A percentile compares a stretch with the other conserved stretches of the same genome.
Conservation (phyloP, 1,140 invertebrate species). For the Aphidius ervi region DNA sequence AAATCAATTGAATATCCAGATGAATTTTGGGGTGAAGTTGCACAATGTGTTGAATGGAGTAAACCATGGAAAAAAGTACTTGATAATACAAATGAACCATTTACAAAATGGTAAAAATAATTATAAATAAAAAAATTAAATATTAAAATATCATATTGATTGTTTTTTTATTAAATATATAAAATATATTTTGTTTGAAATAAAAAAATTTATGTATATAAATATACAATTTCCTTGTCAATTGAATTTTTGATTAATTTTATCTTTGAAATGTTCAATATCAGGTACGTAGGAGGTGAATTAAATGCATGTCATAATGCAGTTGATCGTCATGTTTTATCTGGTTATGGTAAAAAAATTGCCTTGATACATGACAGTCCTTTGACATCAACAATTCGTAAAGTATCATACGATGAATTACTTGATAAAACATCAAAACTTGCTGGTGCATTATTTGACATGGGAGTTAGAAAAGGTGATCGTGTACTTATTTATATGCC, state of each 20-base stretch:
- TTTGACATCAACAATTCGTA: slow-evolving; percentile 67
- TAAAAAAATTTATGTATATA: background rate
- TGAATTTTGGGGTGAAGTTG: slow-evolving; percentile 82
- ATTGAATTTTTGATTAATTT: background rate
- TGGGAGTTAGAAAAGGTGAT: slow-evolving; percentile 75
- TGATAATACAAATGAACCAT: slow-evolving; percentile 77
- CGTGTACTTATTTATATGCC: slow-evolving; percentile 89
- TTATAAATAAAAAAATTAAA: background rate
- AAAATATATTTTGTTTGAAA: background rate
- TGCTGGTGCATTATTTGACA: slow-evolving; percentile 68
- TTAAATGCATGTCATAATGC: slow-evolving; percentile 92
- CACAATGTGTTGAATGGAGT: slow-evolving; percentile 70
- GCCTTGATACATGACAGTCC: slow-evolving; percentile 90
- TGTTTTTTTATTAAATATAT: too few species aligned
- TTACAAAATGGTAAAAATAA: slow-evolving; percentile 77
- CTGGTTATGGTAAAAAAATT: slow-evolving; percentile 70
- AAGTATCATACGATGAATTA: slow-evolving; percentile 78
- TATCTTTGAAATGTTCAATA: slow-evolving; percentile 6
- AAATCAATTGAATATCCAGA: slow-evolving; percentile 74
- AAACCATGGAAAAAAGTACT: slow-evolving; percentile 80
- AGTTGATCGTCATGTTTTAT: slow-evolving; percentile 81
- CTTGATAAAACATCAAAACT: slow-evolving; percentile 71
- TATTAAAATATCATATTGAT: background rate
- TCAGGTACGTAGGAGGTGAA: slow-evolving; percentile 83
- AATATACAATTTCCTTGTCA: background rate